Conservation (phyloP, 2,797 vertebrate genomes). For the Cossypha heuglini region DNA sequence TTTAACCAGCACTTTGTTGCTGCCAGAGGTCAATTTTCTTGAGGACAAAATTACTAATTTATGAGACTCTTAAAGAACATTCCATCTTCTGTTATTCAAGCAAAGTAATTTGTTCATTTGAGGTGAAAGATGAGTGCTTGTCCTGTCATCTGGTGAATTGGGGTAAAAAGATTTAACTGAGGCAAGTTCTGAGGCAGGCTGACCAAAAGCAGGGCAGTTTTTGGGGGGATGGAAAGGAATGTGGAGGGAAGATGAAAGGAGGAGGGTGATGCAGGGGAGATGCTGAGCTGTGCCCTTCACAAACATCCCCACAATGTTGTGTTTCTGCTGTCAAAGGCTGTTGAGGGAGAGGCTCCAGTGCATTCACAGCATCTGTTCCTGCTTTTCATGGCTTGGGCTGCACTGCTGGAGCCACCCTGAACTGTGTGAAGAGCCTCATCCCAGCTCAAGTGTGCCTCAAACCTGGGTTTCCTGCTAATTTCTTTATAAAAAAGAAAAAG, state of each 20-base stretch:
- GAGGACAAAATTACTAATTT: not conserved
- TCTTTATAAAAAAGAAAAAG: not conserved
- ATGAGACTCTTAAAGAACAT: not conserved
- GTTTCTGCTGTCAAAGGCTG: not conserved
- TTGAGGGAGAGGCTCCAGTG: accelerated
- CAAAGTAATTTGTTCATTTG: accelerated
- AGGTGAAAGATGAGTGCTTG: not conserved
- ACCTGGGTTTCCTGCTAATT: not conserved
- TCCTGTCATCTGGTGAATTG: not conserved
- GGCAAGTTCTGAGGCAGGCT: not conserved
- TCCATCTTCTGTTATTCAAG: not conserved
- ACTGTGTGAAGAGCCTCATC: not conserved
- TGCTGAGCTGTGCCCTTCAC: not conserved
- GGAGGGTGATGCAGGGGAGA: not conserved
- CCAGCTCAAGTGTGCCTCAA: not conserved
- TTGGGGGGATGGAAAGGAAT: accelerated
- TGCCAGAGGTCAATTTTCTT: not conserved
- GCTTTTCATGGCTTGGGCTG: not conserved
- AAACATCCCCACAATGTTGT: accelerated
- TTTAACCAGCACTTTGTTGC: not conserved
- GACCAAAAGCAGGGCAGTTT: not conserved
- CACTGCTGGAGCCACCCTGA: accelerated
- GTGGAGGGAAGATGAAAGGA: not conserved
- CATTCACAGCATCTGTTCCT: accelerated
- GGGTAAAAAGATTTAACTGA: not conserved